A percentile compares a stretch with the other conserved stretches of the same genome.
phyloP scores from a whole-genome alignment of 30 jellyfish, hydroid and myxozoan species.

The Phacellophora camtschatica region DNA sequence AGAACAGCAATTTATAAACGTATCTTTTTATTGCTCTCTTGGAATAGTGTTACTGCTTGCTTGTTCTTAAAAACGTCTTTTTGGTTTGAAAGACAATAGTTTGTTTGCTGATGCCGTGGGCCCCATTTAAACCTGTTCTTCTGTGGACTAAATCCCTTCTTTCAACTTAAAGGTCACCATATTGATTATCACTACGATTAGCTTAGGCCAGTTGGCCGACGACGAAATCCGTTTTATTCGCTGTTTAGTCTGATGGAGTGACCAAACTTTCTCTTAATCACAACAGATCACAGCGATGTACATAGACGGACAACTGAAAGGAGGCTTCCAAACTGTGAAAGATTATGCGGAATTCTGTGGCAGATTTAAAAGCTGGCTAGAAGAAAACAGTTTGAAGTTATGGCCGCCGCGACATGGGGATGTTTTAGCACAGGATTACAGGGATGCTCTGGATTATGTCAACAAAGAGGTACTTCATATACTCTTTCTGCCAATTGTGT shows the following conservation, averaged over 20 bases:
- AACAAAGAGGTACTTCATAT: conserved; percentile 87
- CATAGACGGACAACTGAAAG: conserved; percentile 92
- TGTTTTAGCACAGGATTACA: conserved; percentile 85
- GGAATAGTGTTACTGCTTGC: no score
- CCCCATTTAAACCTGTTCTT: no score
- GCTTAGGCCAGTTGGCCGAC: neutral
- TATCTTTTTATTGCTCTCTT: no score
- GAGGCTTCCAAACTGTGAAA: conserved; percentile 96
- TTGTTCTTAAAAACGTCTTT: no score
- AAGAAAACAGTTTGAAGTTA: conserved; percentile 69
- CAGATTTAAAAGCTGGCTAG: conserved; percentile 86
- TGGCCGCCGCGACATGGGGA: conserved; percentile 98
- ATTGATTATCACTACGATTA: no score
- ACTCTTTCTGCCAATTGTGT: no score
- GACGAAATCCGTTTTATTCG: neutral
- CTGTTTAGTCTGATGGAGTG: conserved; percentile 4
- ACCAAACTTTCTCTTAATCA: neutral
- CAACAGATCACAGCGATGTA: conserved; percentile 96
- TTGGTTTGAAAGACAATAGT: no score
- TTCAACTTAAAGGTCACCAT: no score
- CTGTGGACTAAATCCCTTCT: no score
- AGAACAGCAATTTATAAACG: no score
- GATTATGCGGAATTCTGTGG: conserved; percentile 96
- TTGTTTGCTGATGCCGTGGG: no score
- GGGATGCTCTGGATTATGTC: conserved; percentile 88